Conservation (phyloP, 2,888 invertebrate genomes). For the Atherix ibis region DNA sequence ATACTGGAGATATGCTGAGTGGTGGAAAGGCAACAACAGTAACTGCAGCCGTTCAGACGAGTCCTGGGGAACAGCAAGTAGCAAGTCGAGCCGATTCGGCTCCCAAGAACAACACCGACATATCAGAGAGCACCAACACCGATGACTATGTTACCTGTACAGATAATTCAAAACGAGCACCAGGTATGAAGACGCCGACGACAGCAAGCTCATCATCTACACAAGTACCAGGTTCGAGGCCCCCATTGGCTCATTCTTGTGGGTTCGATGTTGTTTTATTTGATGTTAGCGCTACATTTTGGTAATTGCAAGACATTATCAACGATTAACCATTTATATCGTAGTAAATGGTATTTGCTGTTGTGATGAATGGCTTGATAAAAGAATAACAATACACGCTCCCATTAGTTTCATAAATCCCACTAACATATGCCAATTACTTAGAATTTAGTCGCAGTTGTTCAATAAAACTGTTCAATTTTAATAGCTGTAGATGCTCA, state of each 20-base stretch:
- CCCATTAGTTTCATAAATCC: no score
- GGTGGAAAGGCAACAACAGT: no score
- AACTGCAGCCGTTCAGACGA: background rate
- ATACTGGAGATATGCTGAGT: slow-evolving; percentile 12
- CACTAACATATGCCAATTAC: no score
- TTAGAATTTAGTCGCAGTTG: no score
- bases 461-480: no score
- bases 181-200: slow-evolving; percentile 36
- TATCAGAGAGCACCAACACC: slow-evolving; percentile 70
- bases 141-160: slow-evolving; percentile 83
- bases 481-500: no score
- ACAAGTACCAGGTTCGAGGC: slow-evolving; percentile 34
- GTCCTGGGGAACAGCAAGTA: slow-evolving; percentile 4
- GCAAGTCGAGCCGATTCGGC: slow-evolving; percentile 57
- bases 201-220: slow-evolving; percentile 33
- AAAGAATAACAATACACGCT: no score
- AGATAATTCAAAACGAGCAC: slow-evolving; percentile 48
- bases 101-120: slow-evolving; percentile 51
- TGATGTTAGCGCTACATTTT: slow-evolving; percentile 6
- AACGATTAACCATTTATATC: slow-evolving; percentile 4
- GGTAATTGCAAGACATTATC: no score
- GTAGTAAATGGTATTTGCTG: slow-evolving; percentile 24
- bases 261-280: slow-evolving; percentile 6
- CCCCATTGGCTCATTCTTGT: slow-evolving; percentile 5
- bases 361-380: slow-evolving; percentile 27